A percentile compares a stretch with the other conserved stretches of the same genome.
Evolutionary conservation across 2,888 invertebrate genomes (phyloP).

Genomic region (Diplolepis rosae): DNA sequence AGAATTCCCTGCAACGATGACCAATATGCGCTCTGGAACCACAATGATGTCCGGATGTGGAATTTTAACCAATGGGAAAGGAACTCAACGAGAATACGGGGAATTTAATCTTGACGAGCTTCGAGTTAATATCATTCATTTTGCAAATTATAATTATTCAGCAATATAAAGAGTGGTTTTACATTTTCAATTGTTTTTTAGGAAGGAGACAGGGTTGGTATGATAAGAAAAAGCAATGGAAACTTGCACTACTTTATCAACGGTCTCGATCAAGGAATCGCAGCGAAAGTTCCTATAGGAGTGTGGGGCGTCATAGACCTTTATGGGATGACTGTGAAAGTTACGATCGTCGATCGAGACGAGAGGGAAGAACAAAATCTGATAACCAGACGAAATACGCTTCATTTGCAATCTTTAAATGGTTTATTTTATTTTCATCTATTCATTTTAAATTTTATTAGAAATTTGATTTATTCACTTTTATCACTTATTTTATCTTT

Average conservation of each 20-base stretch:
- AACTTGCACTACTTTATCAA: conserved; percentile 95
- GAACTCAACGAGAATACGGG: conserved; percentile 93
- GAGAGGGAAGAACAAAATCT: conserved; percentile 86
- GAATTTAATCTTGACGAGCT: conserved; percentile 95
- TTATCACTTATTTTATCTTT: conserved; percentile 7
- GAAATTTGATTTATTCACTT: background rate
- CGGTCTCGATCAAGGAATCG: conserved; percentile 93
- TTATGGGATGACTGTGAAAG: conserved; percentile 95
- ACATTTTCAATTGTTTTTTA: conserved; percentile 68
- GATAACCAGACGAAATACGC: conserved; percentile 80
- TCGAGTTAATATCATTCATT: conserved; percentile 76
- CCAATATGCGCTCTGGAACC: conserved; percentile 91
- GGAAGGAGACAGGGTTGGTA: conserved; percentile 94
- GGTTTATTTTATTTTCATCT: conserved; percentile 53
- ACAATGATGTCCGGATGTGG: conserved; percentile 98
- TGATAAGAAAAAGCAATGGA: conserved; percentile 89
- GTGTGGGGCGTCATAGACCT: conserved; percentile 97
- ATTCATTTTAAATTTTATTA: background rate
- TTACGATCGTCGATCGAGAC: conserved; percentile 90
- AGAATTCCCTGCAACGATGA: conserved; percentile 97
- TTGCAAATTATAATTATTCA: background rate
- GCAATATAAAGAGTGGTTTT: too few relatives aligned
- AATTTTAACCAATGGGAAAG: conserved; percentile 96
- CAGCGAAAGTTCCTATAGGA: conserved; percentile 85
- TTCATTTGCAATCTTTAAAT: conserved; percentile 75